Evolutionary conservation across 2,797 vertebrate species (phyloP), one percentile per base, ranked within the genome.

Genomic region (Oreonectes daqikongensis): DNA sequence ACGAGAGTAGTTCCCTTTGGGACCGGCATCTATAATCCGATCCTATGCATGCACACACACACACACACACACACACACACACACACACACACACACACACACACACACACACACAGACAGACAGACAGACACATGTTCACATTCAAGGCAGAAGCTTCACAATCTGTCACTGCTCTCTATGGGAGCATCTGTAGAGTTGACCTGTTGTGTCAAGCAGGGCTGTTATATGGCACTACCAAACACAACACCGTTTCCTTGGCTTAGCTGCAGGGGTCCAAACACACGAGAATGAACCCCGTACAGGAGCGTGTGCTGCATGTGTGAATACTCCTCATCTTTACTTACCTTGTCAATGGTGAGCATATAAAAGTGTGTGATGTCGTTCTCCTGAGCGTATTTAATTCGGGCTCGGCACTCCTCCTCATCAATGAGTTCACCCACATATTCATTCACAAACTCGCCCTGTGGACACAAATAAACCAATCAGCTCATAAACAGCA

Each of bases 341-440:
- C 20, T 5, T 77, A 98, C 98, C 96, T 99, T 99, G 89, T 98
- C 95, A 40, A 99, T 98, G 40, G 98, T 99, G 76, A 99, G 97
- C 97, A 99, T 98, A 90, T 99, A 99, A 90, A 99, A 99, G 86
- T 98, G 93, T 0, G 92, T 95, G 88, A 98, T 96, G 89, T 99
- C 96, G 26, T 98, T 98, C 82, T 99, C 97, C 9, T 99, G 97
- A 2, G 97, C 96, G 1, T 92, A 91, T 81, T 90, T 94, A 89
- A 99, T 99, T 76, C 98, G 91, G 10, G 96, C 95, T 90, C 94
- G 92, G 83, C 98, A 99, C 73, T 99, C 98, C 86, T 99, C 97
- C 85, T 99, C 97, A 38, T 98, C 97, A 1, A 99, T 95, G 85
- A 99, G 90, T 89, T 99, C 98, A 0, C 98, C 98, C 0, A 99